A percentile compares a stretch with the other conserved stretches of the same genome.
Conservation (phyloP, 1,140 invertebrate genomes). For the Halesus radiatus region DNA sequence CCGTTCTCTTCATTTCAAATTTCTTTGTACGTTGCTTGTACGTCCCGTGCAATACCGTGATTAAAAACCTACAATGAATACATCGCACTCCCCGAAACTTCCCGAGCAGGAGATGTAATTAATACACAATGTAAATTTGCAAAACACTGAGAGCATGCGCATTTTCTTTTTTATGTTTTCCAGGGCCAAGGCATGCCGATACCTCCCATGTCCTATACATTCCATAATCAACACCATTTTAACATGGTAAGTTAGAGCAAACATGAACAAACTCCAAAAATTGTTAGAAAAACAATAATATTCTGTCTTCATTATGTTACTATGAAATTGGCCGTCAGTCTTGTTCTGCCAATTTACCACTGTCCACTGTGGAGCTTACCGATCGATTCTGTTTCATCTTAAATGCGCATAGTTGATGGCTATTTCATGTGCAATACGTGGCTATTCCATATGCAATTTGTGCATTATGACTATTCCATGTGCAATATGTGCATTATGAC, state of each 20-base stretch:
- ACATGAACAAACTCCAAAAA: conserved; percentile 25
- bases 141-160: conserved; percentile 52
- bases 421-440: too few species aligned
- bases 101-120: neutral
- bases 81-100: too few species aligned
- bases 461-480: neutral
- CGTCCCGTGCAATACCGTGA: too few species aligned
- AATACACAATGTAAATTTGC: neutral
- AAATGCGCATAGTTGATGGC: too few species aligned
- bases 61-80: too few species aligned
- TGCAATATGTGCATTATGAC: neutral
- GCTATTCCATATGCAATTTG: too few species aligned
- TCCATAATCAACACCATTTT: conserved; percentile 58
- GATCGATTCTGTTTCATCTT: too few species aligned
- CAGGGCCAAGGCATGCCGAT: conserved; percentile 58
- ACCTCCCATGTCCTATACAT: conserved; percentile 57
- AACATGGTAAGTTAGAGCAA: conserved; percentile 57
- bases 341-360: conserved; percentile 24
- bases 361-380: conserved; percentile 13
- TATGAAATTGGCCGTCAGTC: conserved; percentile 30
- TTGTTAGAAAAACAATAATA: conserved; percentile 8
- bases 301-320: conserved; percentile 8
- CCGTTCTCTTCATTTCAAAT: too few species aligned
- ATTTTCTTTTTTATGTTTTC: conserved; percentile 57
- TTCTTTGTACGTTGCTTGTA: too few species aligned